Evolutionary conservation across 2,888 invertebrate species (phyloP), one percentile per base, ranked within the genome.

Genomic region (Xanthia togata): DNA sequence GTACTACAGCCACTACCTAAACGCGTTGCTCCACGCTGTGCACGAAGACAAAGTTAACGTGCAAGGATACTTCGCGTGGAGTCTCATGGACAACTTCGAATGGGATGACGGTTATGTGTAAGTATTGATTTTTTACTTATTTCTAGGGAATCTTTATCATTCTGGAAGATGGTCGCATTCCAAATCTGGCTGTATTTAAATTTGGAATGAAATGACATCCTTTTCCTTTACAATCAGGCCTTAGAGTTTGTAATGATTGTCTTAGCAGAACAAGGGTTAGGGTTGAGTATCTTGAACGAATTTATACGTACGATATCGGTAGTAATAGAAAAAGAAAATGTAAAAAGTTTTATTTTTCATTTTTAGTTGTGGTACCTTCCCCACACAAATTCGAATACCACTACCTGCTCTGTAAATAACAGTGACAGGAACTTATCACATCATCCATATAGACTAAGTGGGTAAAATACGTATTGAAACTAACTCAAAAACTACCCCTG

Each of bases 31-130:
- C 44, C 95, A 96, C 81, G 95, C 96, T 4, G 92, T 98, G 4
- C 93, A 96, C 60, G 97, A 97, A 84, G 97, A 98, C 91, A 96
- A 97, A 4, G 97, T 97, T 85, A 97, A 97, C 85, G 97, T 98
- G 5, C 94, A 94, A 38, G 98, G 98, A 0, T 99, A 98, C 93
- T 97, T 98, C 76, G 97, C 97, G 12, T 98, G 98, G 98, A 98
- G 98, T 90, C 93, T 98, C 68, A 97, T 98, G 97, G 98, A 99
- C 91, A 98, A 98, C 91, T 98, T 98, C 92, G 98, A 98, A 93
- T 98, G 98, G 98, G 97, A 97, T 77, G 97, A 97, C 75, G 98
- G 98, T 72, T 98, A 97, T 93, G 97, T 97, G 97, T 98, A 96
- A 97, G 97, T 97, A 87, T 59, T 62, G 14, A 17, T 55, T 50